Percentiles rank a stretch among this genome's conserved stretches.
These are phyloP conservation scores for Notamacropus eugenii DNA, from an alignment of 2,797 vertebrate species.

Conservation along the genomic window DNA sequence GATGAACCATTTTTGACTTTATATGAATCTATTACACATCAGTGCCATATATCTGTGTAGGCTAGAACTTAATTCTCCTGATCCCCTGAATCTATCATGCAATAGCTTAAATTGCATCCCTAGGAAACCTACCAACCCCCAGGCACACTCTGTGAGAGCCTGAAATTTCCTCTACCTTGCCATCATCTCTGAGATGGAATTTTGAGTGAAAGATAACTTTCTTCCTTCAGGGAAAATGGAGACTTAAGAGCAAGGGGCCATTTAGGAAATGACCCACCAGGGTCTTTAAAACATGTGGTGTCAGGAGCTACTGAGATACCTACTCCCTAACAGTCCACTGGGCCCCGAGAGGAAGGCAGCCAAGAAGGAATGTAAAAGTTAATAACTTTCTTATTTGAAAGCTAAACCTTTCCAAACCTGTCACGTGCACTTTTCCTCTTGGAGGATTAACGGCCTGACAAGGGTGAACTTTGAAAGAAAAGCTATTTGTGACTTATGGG, in stretches of 20 bases:
- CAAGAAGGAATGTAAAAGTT: slow-evolving; percentile 63
- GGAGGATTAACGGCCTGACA: slow-evolving; percentile 78
- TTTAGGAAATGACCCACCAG: slow-evolving; percentile 5
- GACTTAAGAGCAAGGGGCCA: neutral
- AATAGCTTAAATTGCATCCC: neutral
- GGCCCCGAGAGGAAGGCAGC: slow-evolving; percentile 5
- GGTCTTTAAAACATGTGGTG: neutral
- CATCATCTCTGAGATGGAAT: neutral
- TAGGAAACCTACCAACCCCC: neutral
- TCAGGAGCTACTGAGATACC: neutral
- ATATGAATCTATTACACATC: neutral
- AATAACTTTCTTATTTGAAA: slow-evolving; percentile 77
- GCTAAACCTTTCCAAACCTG: slow-evolving; percentile 72
- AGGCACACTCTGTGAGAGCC: neutral
- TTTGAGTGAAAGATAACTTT: neutral
- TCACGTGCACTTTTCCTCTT: slow-evolving; percentile 60
- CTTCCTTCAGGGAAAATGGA: neutral
- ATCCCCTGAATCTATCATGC: neutral
- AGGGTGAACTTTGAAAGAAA: slow-evolving; percentile 80
- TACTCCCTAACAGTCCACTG: slow-evolving; percentile 3
- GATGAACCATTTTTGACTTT: neutral
- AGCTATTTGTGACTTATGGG: slow-evolving; percentile 78
- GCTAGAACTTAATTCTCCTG: neutral
- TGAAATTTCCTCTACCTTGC: fast-evolving
- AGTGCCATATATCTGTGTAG: neutral